Conservation (phyloP, 2,113 vertebrate genomes). For the Eulemur rufifrons region DNA sequence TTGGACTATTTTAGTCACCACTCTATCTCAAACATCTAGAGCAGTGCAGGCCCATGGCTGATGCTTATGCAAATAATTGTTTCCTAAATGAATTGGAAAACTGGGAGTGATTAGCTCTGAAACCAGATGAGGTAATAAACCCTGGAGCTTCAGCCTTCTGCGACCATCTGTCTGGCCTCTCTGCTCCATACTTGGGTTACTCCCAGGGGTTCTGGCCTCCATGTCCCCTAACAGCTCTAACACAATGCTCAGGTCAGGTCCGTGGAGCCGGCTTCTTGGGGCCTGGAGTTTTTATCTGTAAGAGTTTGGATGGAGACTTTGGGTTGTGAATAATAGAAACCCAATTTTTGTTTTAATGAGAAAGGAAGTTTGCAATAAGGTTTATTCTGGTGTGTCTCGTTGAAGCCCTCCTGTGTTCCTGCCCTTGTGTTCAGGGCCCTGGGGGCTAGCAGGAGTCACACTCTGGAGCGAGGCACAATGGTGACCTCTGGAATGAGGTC, state of each 20-base stretch:
- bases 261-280: background rate
- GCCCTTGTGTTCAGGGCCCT: background rate
- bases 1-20: background rate
- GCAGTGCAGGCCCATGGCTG: background rate
- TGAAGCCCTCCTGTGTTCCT: background rate
- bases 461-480: background rate
- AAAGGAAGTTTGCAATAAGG: background rate
- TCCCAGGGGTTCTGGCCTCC: background rate
- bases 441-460: background rate
- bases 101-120: background rate
- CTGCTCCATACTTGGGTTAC: background rate
- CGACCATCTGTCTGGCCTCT: background rate
- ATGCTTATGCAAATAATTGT: background rate
- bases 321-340: background rate
- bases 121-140: background rate
- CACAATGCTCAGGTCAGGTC: background rate
- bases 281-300: background rate
- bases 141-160: background rate
- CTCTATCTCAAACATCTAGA: background rate
- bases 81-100: background rate
- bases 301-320: background rate
- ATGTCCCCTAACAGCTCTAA: background rate
- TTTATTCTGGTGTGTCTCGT: background rate
- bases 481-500: too few relatives aligned
- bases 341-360: background rate